Conservation (phyloP, 2,113 vertebrate species). For the Corythornis vintsioides region DNA sequence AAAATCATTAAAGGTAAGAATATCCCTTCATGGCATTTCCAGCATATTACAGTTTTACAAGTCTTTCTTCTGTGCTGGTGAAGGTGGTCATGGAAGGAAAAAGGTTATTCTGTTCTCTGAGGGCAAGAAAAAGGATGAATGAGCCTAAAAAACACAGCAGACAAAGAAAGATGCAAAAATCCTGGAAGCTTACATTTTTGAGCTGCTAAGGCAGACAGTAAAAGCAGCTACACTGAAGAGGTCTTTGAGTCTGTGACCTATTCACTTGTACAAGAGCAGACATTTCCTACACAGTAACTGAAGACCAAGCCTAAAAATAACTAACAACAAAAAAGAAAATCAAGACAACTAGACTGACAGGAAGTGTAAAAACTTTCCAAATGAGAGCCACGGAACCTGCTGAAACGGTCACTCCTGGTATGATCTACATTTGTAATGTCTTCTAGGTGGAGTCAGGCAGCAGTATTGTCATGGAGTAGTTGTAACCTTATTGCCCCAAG, state of each 20-base stretch:
- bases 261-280: not conserved
- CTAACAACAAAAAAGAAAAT: not conserved
- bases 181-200: not conserved
- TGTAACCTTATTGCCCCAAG: not conserved
- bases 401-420: not conserved
- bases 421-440: not conserved
- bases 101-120: not conserved
- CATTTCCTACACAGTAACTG: not conserved
- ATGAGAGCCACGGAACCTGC: not conserved
- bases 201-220: not conserved
- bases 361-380: conserved; percentile 53
- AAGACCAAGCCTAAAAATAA: conserved; percentile 51
- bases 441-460: not conserved
- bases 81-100: not conserved
- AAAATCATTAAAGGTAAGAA: not conserved
- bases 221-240: not conserved
- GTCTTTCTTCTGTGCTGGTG: not conserved
- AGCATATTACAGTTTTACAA: not conserved
- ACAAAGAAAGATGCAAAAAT: not conserved
- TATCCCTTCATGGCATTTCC: not conserved
- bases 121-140: not conserved
- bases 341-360: conserved; percentile 23
- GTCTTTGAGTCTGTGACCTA: not conserved
- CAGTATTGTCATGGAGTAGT: not conserved
- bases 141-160: not conserved